A percentile compares a stretch with the other conserved stretches of the same genome.
These are phyloP conservation scores for Cremastinae sp. DNA, from an alignment of 2,888 invertebrate genomes.

Conservation along the genomic window DNA sequence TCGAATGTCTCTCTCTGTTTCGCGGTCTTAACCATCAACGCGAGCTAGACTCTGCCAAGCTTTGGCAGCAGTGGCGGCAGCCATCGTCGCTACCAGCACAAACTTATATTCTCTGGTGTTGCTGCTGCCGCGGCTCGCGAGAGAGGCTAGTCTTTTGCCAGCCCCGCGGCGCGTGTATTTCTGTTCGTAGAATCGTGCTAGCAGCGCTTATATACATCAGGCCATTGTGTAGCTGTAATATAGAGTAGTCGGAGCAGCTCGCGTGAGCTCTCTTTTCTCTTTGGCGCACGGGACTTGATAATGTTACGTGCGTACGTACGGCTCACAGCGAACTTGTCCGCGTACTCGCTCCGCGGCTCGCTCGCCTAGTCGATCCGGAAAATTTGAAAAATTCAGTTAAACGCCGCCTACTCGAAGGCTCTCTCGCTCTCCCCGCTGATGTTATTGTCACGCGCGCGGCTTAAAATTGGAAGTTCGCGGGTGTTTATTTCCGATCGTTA, in stretches of 20 bases:
- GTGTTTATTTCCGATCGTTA: constrained; percentile 11
- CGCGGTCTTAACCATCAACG: constrained; percentile 5
- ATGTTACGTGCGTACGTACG: constrained; percentile 13
- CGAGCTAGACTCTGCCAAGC: constrained; percentile 66
- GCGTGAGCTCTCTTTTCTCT: constrained; percentile 24
- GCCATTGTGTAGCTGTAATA: constrained; percentile 33
- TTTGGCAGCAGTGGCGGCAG: constrained; percentile 69
- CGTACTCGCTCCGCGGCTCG: not conserved
- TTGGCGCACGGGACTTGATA: constrained; percentile 4
- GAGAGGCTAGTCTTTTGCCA: constrained; percentile 36
- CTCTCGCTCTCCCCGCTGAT: not conserved
- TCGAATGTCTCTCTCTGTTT: constrained; percentile 30
- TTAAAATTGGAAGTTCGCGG: not conserved
- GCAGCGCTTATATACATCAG: constrained; percentile 39
- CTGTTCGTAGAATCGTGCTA: constrained; percentile 67
- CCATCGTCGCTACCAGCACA: constrained; percentile 39
- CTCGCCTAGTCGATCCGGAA: not conserved
- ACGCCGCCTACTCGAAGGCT: not conserved
- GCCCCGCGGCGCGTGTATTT: constrained; percentile 70
- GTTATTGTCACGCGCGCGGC: constrained; percentile 12
- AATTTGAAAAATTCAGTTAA: constrained; percentile 24
- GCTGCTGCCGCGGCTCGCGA: constrained; percentile 61
- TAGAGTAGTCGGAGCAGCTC: constrained; percentile 29
- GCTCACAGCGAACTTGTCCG: constrained; percentile 9
- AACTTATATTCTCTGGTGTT: constrained; percentile 54